Evolutionary conservation across 2,888 invertebrate genomes (phyloP), one percentile per base, ranked within the genome.

Genomic region (Acanthacorydalis orientalis): DNA sequence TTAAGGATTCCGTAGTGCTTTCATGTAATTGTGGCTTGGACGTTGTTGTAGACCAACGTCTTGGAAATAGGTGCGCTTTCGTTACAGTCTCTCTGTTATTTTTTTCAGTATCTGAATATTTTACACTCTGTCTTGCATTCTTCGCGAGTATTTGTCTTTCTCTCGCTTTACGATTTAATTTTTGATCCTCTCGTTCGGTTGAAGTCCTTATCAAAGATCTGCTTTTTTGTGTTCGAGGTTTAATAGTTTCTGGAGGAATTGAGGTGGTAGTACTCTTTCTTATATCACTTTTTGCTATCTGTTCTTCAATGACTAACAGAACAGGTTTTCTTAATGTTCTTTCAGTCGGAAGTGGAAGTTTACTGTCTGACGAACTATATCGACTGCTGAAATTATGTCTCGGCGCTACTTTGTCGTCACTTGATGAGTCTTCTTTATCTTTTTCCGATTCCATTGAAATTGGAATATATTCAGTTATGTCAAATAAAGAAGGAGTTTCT

Each of bases 361-460:
- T 12, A 7, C 12, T 47, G 8, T 52, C 53, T 9, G 57, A 56
- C 2, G 55, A 50, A 49, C 54, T 59, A 46, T 59, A 59, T 44
- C 58, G 52, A 46, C 59, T 60, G 42, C 59, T 59, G 11, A 53
- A 51, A 50, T 55, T 57, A 50, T 60, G 57, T 23, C 57, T 23
- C 11, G 31, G 11, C 32, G 15, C 23, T 23, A 23, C 2, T 23
- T 23, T 23, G 6, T 23, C 31, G 31, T 15, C 23, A 11, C 40
- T 40, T 7, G 46, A 10, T 8, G 33, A 31, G 6, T 39, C 33
- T 14, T 14, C 6, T 12, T 32, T 40, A 31, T 16, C 12, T 15
- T 44, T 14, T 7, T 32, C 15, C 4, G 34, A 16, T 15, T 15
- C 11, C n/a, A 35, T 35, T 1, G 44, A 16, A 34, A 16, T n/a